Evolutionary conservation across 2,888 invertebrate species (phyloP), one percentile per base, ranked within the genome.

Genomic region (Torymus tubicola): DNA sequence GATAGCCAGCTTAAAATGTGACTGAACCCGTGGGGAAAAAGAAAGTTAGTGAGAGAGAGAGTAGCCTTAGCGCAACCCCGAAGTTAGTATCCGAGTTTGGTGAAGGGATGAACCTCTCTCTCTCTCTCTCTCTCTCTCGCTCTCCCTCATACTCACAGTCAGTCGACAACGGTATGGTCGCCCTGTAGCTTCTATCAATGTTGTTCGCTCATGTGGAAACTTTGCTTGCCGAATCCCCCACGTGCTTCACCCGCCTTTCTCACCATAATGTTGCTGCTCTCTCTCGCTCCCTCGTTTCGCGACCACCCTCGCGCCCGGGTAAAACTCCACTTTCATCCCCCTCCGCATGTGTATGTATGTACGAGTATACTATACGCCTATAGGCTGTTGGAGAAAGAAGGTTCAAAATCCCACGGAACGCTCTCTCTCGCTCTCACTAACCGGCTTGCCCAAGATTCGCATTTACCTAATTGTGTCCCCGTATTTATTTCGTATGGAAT

Each of bases 171-270:
- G 55, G 60, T 80, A 69, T 42, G 42, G 42, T 81, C 83, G 84
- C 86, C 85, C 85, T 84, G 86, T 86, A 87, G 88, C 87, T 88
- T 90, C 89, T 90, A 90, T 90, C 90, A 90, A 90, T 89, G 89
- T 87, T 87, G 86, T 82, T 85, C 89, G 86, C 88, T 90, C 90
- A 90, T 90, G 90, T 87, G 90, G 89, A 91, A 91, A 90, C 86
- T 87, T 86, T 85, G 88, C 85, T 88, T 85, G 86, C 86, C 85
- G 88, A 88, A 89, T 90, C 88, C 85, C 88, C 87, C 85, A 85
- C 85, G 87, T 87, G 85, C 87, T 87, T 85, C 87, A 89, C 88
- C 87, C 87, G 90, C 88, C 89, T 89, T 90, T 89, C 90, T 89
- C 90, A 89, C 90, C 88, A 87, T 89, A 88, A 87, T 87, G 86